Base-by-base conservation (phyloP, 2,888 invertebrate species). In the Rhaphigaster nebulosa region DNA sequence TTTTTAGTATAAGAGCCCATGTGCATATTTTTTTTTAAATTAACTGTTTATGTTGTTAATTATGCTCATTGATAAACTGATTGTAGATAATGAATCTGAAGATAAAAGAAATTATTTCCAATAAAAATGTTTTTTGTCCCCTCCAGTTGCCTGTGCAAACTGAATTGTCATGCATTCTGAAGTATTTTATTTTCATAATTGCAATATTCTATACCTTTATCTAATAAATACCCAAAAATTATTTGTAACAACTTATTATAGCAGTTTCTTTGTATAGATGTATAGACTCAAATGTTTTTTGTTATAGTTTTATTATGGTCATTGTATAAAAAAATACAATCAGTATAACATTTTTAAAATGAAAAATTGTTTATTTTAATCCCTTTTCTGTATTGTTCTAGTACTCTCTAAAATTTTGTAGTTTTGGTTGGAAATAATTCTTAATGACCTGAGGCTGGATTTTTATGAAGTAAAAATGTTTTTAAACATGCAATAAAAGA, bases 291-390 rank as follows among this genome's bases (percentile, higher is more conserved):
- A 76, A 88, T 56, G 54, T 54, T 88, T 87, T 88, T 88, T 88
- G 88, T 88, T 88, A 88, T 88, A 56, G 88, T 88, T 88, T 88
- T 88, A 88, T 88, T 88, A 88, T 88, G 54, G 41, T 88, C 41
- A 88, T 84, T 88, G 60, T 88, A 88, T 88, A 38, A 38, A 88
- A 87, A 41, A 60, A 60, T 88, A 88, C 88, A 88, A 88, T 88
- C 88, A 88, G 60, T 88, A 88, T 88, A 88, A 88, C 60, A 88
- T 56, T 88, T 88, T 88, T 29, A 88, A 56, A 88, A 56, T 38
- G 23, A n/a, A 26, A 52, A 34, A 1, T 23, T 38, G 6, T 54
- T 54, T 88, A 45, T 84, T 15, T 6, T 41, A 13, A 20, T 50
- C 84, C 84, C 29, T 18, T 84, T 45, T 26, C n/a, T n/a, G 13